Base-by-base conservation (phyloP, 2,797 vertebrate genomes). In the Sphenodon punctatus region DNA sequence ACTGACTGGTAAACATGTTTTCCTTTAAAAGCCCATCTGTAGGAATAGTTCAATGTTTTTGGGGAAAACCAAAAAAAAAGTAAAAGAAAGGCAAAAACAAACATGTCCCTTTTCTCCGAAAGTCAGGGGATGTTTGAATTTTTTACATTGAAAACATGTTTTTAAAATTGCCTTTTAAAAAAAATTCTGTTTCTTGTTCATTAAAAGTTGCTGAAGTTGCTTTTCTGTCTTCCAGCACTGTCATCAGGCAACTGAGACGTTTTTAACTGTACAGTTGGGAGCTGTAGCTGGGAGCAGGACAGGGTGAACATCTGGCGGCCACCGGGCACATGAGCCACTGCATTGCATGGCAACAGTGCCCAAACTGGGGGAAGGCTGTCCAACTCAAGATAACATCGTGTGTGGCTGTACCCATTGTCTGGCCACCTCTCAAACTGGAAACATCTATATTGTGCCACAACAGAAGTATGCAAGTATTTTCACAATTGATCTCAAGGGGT, bases 1-100 rank as follows among this genome's bases (percentile, higher is more conserved):
- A 92, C 89, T 86, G 80, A 95, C 91, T 93, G 88, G 95, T 98
- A 98, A 99, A 98, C 97, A 98, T 98, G 97, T 98, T 98, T 98
- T 98, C 93, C 95, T 96, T 95, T 95, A 80, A 93, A 93, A 92
- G 94, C 94, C 95, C 95, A 96, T 97, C 96, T 94, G 93, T 95
- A 97, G 95, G 95, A 93, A 90, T 87, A 88, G 93, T 90, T 93
- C 90, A 88, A 91, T 83, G 80, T 75, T 85, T 87, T 83, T 89
- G 82, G 90, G 58, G 90, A 94, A 92, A 86, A 91, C 51, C 60
- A 46, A 46, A 49, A 93, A 93, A 49, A 93, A 93, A 93, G 90
- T 78, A 86, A 80, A 85, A 86, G 39, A 88, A 93, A 87, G 78
- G 49, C 27, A 73, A 10, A 73, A 88, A 88, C 80, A 92, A 92